A percentile compares a stretch with the other conserved stretches of the same genome.
Evolutionary conservation across 2,113 vertebrate genomes (phyloP).

Genomic region (Corythornis madagascariensis): DNA sequence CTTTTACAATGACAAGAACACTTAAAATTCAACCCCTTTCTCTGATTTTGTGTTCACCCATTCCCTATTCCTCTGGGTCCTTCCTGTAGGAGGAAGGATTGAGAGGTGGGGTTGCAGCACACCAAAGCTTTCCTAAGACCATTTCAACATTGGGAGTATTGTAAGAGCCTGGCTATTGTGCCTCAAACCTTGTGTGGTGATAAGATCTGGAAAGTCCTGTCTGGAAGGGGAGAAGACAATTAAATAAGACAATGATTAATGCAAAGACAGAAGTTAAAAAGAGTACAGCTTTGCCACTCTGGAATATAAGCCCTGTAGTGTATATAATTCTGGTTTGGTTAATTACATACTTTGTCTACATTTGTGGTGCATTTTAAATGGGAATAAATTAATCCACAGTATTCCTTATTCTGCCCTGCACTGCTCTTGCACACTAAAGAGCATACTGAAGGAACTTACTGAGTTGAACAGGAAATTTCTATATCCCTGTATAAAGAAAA

Average conservation of each 20-base stretch:
- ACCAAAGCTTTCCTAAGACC: not conserved
- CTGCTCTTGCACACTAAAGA: not conserved
- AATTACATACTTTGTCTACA: not conserved
- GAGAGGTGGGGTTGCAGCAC: not conserved
- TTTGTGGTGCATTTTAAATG: not conserved
- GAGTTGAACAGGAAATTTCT: not conserved
- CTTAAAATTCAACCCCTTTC: not conserved
- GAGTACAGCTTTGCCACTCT: not conserved
- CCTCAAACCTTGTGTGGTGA: no score
- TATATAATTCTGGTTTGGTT: not conserved
- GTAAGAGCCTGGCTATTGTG: no score
- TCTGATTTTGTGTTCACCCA: not conserved
- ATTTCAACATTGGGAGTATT: accelerated
- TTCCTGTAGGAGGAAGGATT: not conserved
- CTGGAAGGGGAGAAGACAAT: not conserved
- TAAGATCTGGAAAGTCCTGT: no score
- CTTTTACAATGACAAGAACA: not conserved
- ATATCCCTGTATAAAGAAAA: not conserved
- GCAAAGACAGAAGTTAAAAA: not conserved
- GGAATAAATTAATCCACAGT: not conserved
- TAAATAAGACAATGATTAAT: not conserved
- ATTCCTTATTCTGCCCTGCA: not conserved
- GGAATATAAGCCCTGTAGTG: not conserved
- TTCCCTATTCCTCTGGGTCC: not conserved
- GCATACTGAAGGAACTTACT: not conserved